Evolutionary conservation across 30 jellyfish, hydroid and myxozoan genomes (phyloP).

Genomic region (Hydra vulgaris): DNA sequence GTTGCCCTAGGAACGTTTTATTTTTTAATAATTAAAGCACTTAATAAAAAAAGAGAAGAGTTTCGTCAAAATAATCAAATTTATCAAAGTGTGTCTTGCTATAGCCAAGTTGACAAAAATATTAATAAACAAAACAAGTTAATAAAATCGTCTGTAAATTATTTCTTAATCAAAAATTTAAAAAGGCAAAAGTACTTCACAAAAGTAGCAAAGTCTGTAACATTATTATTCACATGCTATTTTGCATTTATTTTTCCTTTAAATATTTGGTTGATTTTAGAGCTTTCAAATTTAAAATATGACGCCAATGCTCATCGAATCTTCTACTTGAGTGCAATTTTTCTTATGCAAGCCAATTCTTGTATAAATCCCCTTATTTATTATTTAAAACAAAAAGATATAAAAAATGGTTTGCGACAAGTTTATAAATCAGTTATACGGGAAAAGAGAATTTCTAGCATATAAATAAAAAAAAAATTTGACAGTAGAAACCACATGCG

Average conservation of each 20-base stretch:
- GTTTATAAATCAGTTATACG: neutral
- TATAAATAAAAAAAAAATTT: too few relatives aligned
- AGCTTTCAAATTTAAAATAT: neutral
- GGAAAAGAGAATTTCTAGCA: too few relatives aligned
- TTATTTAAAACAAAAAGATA: slow-evolving; percentile 15
- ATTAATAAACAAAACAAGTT: neutral
- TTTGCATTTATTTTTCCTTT: slow-evolving; percentile 7
- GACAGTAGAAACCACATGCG: too few relatives aligned
- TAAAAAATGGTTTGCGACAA: neutral
- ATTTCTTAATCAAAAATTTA: neutral
- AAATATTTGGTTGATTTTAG: slow-evolving; percentile 4
- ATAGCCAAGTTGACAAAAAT: neutral
- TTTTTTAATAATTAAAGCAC: slow-evolving; percentile 5
- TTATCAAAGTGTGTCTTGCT: neutral
- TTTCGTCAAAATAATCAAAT: neutral
- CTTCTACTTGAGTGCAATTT: neutral
- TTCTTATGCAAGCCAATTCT: slow-evolving; percentile 31
- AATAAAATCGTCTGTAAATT: neutral
- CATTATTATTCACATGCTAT: slow-evolving; percentile 15
- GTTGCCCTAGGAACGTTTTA: slow-evolving; percentile 11
- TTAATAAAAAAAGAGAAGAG: slow-evolving; percentile 4
- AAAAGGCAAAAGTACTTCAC: neutral
- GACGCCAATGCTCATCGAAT: slow-evolving; percentile 1
- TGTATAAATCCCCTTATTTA: slow-evolving; percentile 59
- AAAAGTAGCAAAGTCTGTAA: slow-evolving; percentile 16